These are phyloP conservation scores for Scaptomyza graminum DNA, from an alignment of 1,140 invertebrate species.

Conservation along the genomic window DNA sequence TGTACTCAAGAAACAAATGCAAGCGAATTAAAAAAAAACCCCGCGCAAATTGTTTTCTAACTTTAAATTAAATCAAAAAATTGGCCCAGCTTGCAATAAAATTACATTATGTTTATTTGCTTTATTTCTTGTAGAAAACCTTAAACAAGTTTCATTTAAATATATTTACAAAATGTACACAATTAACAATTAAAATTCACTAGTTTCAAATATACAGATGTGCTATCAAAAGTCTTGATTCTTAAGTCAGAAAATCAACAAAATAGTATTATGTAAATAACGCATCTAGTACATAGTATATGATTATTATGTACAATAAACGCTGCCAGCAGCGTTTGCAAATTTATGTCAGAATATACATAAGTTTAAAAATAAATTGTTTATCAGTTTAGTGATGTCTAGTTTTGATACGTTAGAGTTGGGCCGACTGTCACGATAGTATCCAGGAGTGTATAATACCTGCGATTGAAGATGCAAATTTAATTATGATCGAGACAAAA, in stretches of 20 bases:
- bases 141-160: conserved; percentile 15
- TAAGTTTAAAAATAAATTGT: too few relatives aligned
- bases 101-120: conserved; percentile 27
- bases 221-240: conserved; percentile 67
- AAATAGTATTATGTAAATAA: conserved; percentile 15
- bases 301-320: conserved; percentile 42
- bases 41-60: conserved; percentile 2
- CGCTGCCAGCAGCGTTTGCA: conserved; percentile 72
- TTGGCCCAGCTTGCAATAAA: too few relatives aligned
- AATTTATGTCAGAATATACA: too few relatives aligned
- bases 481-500: too few relatives aligned
- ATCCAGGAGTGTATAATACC: conserved; percentile 83
- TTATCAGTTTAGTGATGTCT: conserved; percentile 61
- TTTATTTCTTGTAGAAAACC: conserved; percentile 55
- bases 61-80: too few relatives aligned
- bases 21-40: conserved; percentile 20
- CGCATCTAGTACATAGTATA: too few relatives aligned
- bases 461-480: too few relatives aligned
- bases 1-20: too few relatives aligned
- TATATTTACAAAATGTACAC: conserved; percentile 72
- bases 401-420: conserved; percentile 50
- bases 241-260: conserved; percentile 50
- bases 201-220: conserved; percentile 52
- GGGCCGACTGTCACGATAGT: conserved; percentile 71
- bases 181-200: conserved; percentile 49